Conservation (phyloP, 2,113 vertebrate species). For the Pantherophis guttatus region DNA sequence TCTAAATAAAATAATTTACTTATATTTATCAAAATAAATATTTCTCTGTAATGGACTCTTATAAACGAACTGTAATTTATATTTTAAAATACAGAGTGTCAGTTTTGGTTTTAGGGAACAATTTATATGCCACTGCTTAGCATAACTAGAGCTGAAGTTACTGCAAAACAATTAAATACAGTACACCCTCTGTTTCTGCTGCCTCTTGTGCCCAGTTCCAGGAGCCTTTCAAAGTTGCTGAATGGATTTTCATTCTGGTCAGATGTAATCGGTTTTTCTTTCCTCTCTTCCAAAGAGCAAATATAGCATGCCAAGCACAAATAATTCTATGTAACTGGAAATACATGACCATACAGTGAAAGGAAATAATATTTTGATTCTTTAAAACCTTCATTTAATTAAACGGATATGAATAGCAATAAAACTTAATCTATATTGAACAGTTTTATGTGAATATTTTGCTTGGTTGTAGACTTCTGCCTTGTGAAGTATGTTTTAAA, state of each 20-base stretch:
- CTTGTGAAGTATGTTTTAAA: slow-evolving; percentile 39
- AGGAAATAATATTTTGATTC: neutral
- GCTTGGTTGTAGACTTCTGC: slow-evolving; percentile 31
- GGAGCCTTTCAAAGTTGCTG: neutral
- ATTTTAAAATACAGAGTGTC: neutral
- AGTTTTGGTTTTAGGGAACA: slow-evolving; percentile 22
- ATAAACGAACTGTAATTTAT: neutral
- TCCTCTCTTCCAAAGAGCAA: neutral
- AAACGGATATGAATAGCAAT: neutral
- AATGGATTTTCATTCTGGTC: slow-evolving; percentile 17
- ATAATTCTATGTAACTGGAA: neutral
- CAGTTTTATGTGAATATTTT: neutral
- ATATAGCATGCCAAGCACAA: slow-evolving; percentile 5
- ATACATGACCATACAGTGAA: neutral
- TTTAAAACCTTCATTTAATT: slow-evolving; percentile 26
- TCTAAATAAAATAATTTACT: neutral
- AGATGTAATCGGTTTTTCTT: slow-evolving; percentile 17
- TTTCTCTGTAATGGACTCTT: neutral
- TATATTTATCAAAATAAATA: neutral
- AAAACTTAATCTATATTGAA: neutral
- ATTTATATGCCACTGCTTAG: neutral
- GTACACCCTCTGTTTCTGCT: neutral
- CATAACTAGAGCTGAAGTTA: slow-evolving; percentile 12
- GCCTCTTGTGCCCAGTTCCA: slow-evolving; percentile 12
- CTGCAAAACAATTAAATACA: neutral